A percentile compares a stretch with the other conserved stretches of the same genome.
These are phyloP conservation scores for Aphrocallistes beatrix DNA, from an alignment of 37 sponge, comb jelly and placozoan species.

Conservation along the genomic window DNA sequence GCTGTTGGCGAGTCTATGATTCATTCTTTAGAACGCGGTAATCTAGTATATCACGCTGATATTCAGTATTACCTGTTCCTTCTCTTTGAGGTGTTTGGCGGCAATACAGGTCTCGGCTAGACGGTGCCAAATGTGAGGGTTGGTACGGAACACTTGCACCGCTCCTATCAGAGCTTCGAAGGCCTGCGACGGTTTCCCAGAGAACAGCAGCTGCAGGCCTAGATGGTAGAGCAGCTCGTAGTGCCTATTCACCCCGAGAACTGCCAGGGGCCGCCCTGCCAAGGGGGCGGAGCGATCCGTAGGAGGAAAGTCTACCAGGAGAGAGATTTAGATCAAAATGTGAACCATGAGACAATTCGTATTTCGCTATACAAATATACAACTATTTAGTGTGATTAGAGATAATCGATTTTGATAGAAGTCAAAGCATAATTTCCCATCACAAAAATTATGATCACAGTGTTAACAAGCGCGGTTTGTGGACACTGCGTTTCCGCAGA, in stretches of 20 bases:
- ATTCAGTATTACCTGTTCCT: background rate
- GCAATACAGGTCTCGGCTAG: constrained; percentile 89
- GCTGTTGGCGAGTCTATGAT: constrained; percentile 19
- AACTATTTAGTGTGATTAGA: no score
- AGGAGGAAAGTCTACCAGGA: background rate
- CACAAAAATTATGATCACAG: no score
- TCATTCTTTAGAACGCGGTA: no score
- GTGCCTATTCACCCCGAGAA: constrained; percentile 71
- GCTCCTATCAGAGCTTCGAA: constrained; percentile 85
- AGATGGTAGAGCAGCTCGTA: constrained; percentile 83
- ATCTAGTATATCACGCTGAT: no score
- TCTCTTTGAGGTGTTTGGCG: background rate
- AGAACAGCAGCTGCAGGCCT: constrained; percentile 80
- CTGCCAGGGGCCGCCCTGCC: constrained; percentile 67
- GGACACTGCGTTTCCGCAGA: background rate
- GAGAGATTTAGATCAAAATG: background rate
- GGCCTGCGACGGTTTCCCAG: constrained; percentile 64
- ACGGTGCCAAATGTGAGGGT: constrained; percentile 84
- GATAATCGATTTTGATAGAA: no score
- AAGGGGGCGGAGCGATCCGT: constrained; percentile 35
- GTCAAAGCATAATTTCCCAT: no score
- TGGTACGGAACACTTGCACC: constrained; percentile 76
- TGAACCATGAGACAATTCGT: background rate
- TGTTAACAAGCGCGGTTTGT: no score
- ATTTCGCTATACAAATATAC: no score